Evolutionary conservation across 2,113 vertebrate species (phyloP).

Genomic region (Oxyura jamaicensis): DNA sequence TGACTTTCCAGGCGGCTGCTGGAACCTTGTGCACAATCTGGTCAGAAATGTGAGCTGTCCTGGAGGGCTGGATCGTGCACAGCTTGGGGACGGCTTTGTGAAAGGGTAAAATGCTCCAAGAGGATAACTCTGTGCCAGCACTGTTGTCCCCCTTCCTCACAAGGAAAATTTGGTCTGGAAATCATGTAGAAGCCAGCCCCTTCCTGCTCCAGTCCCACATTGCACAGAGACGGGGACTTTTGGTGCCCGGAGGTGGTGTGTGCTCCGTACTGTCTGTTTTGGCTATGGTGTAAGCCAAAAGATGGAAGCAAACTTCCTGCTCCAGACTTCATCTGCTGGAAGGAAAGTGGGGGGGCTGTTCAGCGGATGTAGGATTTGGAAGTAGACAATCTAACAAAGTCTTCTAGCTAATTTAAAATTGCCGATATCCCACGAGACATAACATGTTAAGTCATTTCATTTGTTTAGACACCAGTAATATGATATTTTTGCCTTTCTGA

Average conservation of each 20-base stretch:
- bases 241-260: neutral
- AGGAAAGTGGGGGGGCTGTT: neutral
- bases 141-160: neutral
- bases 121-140: slow-evolving; percentile 3
- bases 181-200: neutral
- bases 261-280: neutral
- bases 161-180: slow-evolving; percentile 16
- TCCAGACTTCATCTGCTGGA: slow-evolving; percentile 49
- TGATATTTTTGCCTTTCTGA: neutral
- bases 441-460: neutral
- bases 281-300: slow-evolving; percentile 17
- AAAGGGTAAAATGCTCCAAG: slow-evolving; percentile 38
- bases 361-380: neutral
- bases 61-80: slow-evolving; percentile 3
- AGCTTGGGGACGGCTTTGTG: slow-evolving; percentile 22
- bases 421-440: neutral
- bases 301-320: slow-evolving; percentile 9
- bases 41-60: slow-evolving; percentile 69
- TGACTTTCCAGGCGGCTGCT: slow-evolving; percentile 68
- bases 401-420: neutral
- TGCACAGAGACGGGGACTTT: neutral
- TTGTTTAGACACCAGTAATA: neutral
- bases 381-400: neutral
- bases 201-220: neutral
- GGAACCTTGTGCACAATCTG: slow-evolving; percentile 63